A percentile compares a stretch with the other conserved stretches of the same genome.
Conservation (phyloP, 2,113 vertebrate genomes). For the Setophaga petechia region DNA sequence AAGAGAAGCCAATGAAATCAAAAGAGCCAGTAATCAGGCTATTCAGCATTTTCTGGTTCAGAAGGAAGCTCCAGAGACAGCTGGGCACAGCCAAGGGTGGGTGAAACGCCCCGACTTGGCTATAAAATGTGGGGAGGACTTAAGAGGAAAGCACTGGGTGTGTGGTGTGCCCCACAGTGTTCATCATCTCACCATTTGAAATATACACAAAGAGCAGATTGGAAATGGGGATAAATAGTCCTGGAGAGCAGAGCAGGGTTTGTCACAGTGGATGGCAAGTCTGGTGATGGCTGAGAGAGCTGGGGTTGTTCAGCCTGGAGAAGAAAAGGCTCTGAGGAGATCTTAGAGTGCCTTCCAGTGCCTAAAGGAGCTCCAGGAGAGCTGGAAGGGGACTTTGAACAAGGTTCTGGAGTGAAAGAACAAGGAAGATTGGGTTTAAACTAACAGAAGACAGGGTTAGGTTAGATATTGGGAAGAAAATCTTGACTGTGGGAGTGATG, state of each 20-base stretch:
- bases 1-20: too few species aligned
- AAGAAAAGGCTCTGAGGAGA: background rate
- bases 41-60: background rate
- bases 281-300: background rate
- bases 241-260: background rate
- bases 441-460: background rate
- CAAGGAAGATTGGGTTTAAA: background rate
- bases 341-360: background rate
- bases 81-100: background rate
- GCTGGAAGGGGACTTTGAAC: background rate
- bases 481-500: background rate
- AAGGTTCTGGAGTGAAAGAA: background rate
- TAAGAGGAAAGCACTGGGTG: rapidly evolving
- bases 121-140: rapidly evolving
- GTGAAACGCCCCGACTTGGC: rapidly evolving
- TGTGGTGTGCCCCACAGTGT: rapidly evolving
- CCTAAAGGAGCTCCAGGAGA: background rate
- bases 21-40: background rate
- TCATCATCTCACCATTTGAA: rapidly evolving
- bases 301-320: background rate
- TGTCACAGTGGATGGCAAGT: rapidly evolving
- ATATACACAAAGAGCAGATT: rapidly evolving
- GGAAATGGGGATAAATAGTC: background rate
- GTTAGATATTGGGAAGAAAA: background rate
- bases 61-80: background rate